Conservation (phyloP, 2,113 vertebrate species). For the Octodon degus region DNA sequence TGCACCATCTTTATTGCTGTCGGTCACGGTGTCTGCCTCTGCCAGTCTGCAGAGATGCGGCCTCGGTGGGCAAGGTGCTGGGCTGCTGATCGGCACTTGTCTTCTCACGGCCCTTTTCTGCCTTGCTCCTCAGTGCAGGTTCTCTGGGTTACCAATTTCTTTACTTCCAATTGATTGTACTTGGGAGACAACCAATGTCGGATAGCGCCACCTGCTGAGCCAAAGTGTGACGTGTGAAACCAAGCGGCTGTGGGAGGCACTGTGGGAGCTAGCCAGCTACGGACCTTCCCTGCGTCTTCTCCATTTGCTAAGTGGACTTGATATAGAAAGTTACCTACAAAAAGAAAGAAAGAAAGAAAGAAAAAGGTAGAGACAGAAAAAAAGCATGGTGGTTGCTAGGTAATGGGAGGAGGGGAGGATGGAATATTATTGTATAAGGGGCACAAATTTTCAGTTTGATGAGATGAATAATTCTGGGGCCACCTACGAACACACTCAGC, state of each 20-base stretch:
- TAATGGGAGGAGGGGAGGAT: fast-evolving
- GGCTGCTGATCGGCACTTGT: fast-evolving
- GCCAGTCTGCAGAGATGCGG: background rate
- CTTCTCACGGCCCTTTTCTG: background rate
- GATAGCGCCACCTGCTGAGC: constrained; percentile 52
- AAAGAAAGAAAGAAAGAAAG: background rate
- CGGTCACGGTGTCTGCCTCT: constrained; percentile 37
- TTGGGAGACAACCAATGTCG: background rate
- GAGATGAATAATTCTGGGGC: background rate
- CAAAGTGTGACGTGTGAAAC: background rate
- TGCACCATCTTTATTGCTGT: constrained; percentile 71
- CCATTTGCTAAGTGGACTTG: too few relatives aligned
- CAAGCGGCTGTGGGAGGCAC: fast-evolving
- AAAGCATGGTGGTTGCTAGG: background rate
- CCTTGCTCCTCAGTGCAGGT: background rate
- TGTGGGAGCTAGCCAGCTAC: fast-evolving
- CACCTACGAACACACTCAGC: too few relatives aligned
- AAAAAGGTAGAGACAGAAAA: background rate
- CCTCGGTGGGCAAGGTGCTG: background rate
- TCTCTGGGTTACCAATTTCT: background rate
- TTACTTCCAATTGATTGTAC: background rate
- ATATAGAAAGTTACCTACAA: background rate
- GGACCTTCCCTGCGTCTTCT: fast-evolving
- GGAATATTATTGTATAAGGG: background rate
- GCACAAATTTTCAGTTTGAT: background rate